A percentile compares a stretch with the other conserved stretches of the same genome.
phyloP scores from a whole-genome alignment of 2,797 vertebrate species.

The Picus viridis region DNA sequence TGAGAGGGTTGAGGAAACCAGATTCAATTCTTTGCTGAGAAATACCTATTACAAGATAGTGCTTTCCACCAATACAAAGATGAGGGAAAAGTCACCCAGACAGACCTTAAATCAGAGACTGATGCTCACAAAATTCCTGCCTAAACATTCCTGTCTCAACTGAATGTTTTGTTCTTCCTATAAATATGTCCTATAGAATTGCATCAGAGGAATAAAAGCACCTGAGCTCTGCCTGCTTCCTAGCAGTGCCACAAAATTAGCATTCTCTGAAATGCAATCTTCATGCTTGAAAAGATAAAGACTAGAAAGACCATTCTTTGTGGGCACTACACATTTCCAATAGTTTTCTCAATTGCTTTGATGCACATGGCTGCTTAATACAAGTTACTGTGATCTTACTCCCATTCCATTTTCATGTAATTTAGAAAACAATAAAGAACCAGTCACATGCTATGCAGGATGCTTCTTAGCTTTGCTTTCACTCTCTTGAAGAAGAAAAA shows the following conservation, averaged over 20 bases:
- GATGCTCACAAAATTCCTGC: neutral
- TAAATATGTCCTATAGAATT: neutral
- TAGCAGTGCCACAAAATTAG: neutral
- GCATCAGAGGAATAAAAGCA: neutral
- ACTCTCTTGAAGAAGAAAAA: neutral
- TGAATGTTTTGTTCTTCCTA: neutral
- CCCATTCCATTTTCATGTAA: neutral
- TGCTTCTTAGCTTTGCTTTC: neutral
- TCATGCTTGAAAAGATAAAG: neutral
- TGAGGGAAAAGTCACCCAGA: neutral
- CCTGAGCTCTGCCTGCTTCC: neutral
- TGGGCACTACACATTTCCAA: neutral
- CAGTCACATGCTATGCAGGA: rapidly evolving
- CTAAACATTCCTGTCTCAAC: neutral
- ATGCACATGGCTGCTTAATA: neutral
- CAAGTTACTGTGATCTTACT: neutral
- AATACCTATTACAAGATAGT: neutral
- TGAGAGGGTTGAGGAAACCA: neutral
- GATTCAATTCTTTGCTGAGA: neutral
- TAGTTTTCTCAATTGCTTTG: neutral
- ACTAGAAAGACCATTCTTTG: neutral
- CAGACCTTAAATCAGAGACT: neutral
- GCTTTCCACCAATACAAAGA: neutral
- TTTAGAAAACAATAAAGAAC: neutral
- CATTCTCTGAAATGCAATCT: neutral